Evolutionary conservation across 2,888 invertebrate genomes (phyloP), one percentile per base, ranked within the genome.

Genomic region (Amorpha juglandis): DNA sequence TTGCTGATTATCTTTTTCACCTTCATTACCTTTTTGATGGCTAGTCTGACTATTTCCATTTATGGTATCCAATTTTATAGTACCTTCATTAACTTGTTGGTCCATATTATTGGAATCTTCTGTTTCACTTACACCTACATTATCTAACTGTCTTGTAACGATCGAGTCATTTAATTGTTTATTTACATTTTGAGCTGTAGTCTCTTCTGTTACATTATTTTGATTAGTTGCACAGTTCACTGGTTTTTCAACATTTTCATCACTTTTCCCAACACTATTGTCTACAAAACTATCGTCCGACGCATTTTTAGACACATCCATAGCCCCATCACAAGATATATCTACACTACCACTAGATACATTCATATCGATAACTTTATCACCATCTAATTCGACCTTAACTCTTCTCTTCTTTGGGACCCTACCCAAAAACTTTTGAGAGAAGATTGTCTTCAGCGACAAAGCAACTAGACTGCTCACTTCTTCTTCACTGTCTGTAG

Each of bases 401-500:
- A 80, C 62, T 65, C 80, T 85, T 48, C 70, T 73, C 64, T 80
- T 90, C 53, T 76, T 84, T 0, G 86, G 87, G 0, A 88, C 83
- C 74, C 84, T 87, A 0, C 87, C 90, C 0, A 89, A 64, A 1
- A 76, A 73, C 63, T 79, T 82, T 2, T 75, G 72, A 0, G 91
- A 89, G 76, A 88, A 90, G 58, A 92, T 76, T 0, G 81, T 84
- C 66, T 87, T 88, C 0, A 93, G 66, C 0, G 86, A 67, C 0
- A 92, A 70, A 0, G 76, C 75, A 0, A 81, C 74, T 0, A 93
- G 74, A 0, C 72, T 74, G 0, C 85, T 74, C 0, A 91, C 76
- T 11, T 66, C 55, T 45, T 72, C 71, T 4, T 67, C 71, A 16
- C 76, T 76, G 4, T 71, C 77, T 6, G 71, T 87, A 0, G 89